A percentile compares a stretch with the other conserved stretches of the same genome.
phyloP scores from a whole-genome alignment of 1,140 invertebrate species.

The Apolygus lucorum region DNA sequence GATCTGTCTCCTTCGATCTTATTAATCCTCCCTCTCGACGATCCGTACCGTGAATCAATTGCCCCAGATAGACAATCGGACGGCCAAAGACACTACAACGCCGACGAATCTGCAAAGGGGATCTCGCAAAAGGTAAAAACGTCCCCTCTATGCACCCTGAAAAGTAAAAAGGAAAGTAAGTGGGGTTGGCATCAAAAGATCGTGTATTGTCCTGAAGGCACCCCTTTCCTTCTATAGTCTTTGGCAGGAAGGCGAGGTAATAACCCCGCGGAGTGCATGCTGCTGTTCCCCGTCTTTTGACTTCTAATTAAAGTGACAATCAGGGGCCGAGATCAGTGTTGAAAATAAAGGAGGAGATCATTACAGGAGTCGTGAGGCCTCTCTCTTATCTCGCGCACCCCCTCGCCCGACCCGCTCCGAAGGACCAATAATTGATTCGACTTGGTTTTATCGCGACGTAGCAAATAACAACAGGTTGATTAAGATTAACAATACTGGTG shows the following conservation, averaged over 20 bases:
- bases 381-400: not conserved
- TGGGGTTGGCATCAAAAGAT: not conserved
- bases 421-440: conserved; percentile 22
- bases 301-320: conserved; percentile 23
- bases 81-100: not conserved
- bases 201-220: not conserved
- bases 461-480: conserved; percentile 24
- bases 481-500: conserved; percentile 17
- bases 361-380: conserved; percentile 19
- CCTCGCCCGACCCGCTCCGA: not conserved
- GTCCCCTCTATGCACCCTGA: too few species aligned
- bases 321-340: conserved; percentile 22
- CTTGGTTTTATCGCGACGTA: conserved; percentile 2
- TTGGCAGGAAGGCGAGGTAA: not conserved
- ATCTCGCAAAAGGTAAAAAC: not conserved
- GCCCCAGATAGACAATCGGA: not conserved
- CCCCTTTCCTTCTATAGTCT: not conserved
- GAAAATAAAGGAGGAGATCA: conserved; percentile 23
- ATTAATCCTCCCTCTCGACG: not conserved
- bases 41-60: not conserved
- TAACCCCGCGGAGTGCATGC: not conserved
- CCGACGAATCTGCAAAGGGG: not conserved
- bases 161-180: not conserved
- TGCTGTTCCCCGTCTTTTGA: conserved; percentile 16
- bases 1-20: not conserved